A percentile compares a stretch with the other conserved stretches of the same genome.
Conservation (phyloP, 1,140 invertebrate species). For the Drosophila orosa region DNA sequence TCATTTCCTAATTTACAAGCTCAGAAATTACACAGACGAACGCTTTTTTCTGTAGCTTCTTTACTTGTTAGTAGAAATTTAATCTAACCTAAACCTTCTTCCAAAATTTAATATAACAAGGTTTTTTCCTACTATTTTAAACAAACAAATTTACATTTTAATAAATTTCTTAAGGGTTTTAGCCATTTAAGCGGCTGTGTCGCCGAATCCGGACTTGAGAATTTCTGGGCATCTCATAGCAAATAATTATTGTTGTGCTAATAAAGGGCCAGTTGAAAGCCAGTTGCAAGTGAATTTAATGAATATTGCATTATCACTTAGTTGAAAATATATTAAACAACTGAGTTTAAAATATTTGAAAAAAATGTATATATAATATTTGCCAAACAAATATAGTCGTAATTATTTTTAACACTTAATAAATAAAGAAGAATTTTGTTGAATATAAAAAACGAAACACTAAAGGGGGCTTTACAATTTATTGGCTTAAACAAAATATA, state of each 20-base stretch:
- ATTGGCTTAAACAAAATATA: not conserved
- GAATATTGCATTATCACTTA: not conserved
- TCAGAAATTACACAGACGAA: too few relatives aligned
- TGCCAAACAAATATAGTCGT: too few relatives aligned
- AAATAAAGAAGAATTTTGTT: too few relatives aligned
- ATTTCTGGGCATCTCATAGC: not conserved
- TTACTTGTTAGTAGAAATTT: not conserved
- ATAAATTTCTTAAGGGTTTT: not conserved
- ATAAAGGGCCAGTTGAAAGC: too few relatives aligned
- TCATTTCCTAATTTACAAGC: not conserved
- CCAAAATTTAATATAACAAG: not conserved
- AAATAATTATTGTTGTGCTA: not conserved
- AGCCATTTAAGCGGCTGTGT: not conserved
- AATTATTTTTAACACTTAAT: too few relatives aligned
- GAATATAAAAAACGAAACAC: not conserved
- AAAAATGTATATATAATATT: too few relatives aligned
- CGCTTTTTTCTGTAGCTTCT: not conserved
- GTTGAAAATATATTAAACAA: too few relatives aligned
- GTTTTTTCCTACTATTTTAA: not conserved
- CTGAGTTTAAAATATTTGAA: too few relatives aligned
- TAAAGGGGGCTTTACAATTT: rapidly evolving
- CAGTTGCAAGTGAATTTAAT: not conserved
- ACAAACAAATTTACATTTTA: not conserved
- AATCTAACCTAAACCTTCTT: not conserved
- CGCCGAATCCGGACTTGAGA: not conserved